Percentiles rank a stretch among this genome's conserved stretches.
Evolutionary conservation across 1,140 invertebrate genomes (phyloP).

Genomic region (Scaptomyza graminum): DNA sequence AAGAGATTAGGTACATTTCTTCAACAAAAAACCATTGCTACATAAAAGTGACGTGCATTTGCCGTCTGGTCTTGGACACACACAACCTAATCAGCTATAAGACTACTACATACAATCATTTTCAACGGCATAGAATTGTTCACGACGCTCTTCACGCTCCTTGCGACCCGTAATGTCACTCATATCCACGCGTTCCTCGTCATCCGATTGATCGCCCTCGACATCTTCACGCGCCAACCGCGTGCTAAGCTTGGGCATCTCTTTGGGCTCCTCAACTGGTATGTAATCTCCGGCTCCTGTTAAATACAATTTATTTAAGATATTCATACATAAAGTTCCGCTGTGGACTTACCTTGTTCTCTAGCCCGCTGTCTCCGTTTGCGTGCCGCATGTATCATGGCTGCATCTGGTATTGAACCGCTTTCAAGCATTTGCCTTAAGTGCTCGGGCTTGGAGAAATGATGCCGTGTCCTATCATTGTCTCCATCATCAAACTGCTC

Average conservation of each 20-base stretch:
- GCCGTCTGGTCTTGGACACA: conserved; percentile 34
- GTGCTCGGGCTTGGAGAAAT: conserved; percentile 88
- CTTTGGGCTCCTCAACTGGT: conserved; percentile 88
- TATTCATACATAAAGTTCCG: not conserved
- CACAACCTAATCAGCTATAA: conserved; percentile 17
- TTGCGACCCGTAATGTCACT: conserved; percentile 89
- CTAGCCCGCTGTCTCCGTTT: conserved; percentile 94
- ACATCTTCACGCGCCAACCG: conserved; percentile 94
- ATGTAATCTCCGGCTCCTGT: conserved; percentile 89
- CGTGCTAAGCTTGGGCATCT: conserved; percentile 84
- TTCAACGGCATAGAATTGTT: conserved; percentile 92
- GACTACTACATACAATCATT: conserved; percentile 86
- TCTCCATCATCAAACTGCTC: conserved; percentile 84
- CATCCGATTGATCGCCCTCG: conserved; percentile 89
- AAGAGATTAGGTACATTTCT: conserved; percentile 42
- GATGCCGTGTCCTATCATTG: conserved; percentile 83
- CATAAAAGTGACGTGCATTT: conserved; percentile 3
- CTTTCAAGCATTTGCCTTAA: conserved; percentile 90
- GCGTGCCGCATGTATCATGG: conserved; percentile 96
- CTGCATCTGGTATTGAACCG: conserved; percentile 97
- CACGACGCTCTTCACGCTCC: conserved; percentile 90
- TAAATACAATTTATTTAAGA: not conserved
- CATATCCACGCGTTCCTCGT: conserved; percentile 91
- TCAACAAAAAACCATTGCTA: not conserved
- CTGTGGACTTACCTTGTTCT: conserved; percentile 66